These are phyloP conservation scores for Phenganax stokvisi DNA, from an alignment of 92 coral and sea anemone species.

Conservation along the genomic window DNA sequence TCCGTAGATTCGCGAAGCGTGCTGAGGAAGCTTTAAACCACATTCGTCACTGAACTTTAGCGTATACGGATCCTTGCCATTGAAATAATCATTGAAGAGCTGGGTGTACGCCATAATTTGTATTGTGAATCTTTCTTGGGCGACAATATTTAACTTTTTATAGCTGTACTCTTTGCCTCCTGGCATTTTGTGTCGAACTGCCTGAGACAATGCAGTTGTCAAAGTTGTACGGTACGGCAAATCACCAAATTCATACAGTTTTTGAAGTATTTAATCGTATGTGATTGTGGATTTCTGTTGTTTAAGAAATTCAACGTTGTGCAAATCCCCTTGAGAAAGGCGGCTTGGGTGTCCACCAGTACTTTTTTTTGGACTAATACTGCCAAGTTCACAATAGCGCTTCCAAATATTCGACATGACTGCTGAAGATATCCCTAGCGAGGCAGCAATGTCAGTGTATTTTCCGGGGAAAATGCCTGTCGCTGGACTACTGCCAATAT, in stretches of 20 bases:
- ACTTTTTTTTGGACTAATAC: slow-evolving; percentile 39
- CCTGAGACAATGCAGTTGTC: slow-evolving; percentile 29
- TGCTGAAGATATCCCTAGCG: slow-evolving; percentile 40
- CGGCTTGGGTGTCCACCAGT: slow-evolving; percentile 44
- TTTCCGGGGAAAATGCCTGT: slow-evolving; percentile 44
- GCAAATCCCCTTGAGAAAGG: slow-evolving; percentile 44
- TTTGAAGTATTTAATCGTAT: slow-evolving; percentile 39
- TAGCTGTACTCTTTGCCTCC: slow-evolving; percentile 27
- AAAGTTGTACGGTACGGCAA: slow-evolving; percentile 38
- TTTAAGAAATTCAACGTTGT: slow-evolving; percentile 52
- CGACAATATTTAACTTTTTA: slow-evolving; percentile 36
- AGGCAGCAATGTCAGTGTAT: slow-evolving; percentile 38
- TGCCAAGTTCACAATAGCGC: slow-evolving; percentile 29
- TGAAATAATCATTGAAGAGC: background rate
- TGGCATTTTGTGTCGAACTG: slow-evolving; percentile 24
- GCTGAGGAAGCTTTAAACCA: slow-evolving; percentile 17
- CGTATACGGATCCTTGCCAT: background rate
- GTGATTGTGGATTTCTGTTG: slow-evolving; percentile 45
- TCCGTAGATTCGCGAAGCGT: slow-evolving; percentile 45
- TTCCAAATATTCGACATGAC: slow-evolving; percentile 49
- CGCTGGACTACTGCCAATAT: slow-evolving; percentile 40
- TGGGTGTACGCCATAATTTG: slow-evolving; percentile 11
- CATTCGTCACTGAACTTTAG: slow-evolving; percentile 12
- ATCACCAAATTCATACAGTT: slow-evolving; percentile 46
- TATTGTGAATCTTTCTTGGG: slow-evolving; percentile 41